Base-by-base conservation (phyloP, 1,140 invertebrate species). In the Mactra quadrangularis region DNA sequence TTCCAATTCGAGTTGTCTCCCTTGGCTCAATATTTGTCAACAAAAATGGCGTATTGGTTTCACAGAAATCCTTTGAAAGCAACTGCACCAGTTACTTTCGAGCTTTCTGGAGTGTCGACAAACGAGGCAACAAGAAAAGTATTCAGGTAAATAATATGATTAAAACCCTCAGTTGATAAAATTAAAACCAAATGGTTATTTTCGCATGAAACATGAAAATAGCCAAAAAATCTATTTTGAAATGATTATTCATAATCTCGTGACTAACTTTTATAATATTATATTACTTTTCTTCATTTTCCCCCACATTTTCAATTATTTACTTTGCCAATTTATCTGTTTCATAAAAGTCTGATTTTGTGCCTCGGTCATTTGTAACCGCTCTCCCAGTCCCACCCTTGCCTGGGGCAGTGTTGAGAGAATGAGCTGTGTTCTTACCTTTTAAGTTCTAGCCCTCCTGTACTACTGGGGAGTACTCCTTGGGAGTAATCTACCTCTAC, bases 41-140 rank as follows among this genome's bases (percentile, higher is more conserved):
- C 78, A 85, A 90, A 79, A 74, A 96, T 96, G 95, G 94, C 95
- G 83, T 95, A 96, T 85, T 96, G 96, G 96, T 96, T 96, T 93
- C 96, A 96, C 88, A 93, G 96, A 82, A 96, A 96, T 89, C 94
- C 95, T 6, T 87, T 96, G 25, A 96, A 96, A 92, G 95, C 95
- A 1, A 96, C 95, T 2, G 92, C 94, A 19, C 87, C 90, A 75
- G 93, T 94, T 29, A 95, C 95, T 87, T 96, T 95, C 90, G 95
- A 96, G 47, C 88, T 96, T 31, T 94, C 95, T 90, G 92, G 95
- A 78, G 91, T 94, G 7, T 91, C 94, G 25, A 92, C 93, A 35
- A 94, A 94, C 84, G 90, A 92, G 77, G 89, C 93, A 74, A 92
- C 94, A 3, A 85, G 94, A 29, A 93, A 94, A 88, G 92, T 95